These are phyloP conservation scores for Euplagia quadripunctaria DNA, from an alignment of 2,888 invertebrate genomes.

Conservation along the genomic window DNA sequence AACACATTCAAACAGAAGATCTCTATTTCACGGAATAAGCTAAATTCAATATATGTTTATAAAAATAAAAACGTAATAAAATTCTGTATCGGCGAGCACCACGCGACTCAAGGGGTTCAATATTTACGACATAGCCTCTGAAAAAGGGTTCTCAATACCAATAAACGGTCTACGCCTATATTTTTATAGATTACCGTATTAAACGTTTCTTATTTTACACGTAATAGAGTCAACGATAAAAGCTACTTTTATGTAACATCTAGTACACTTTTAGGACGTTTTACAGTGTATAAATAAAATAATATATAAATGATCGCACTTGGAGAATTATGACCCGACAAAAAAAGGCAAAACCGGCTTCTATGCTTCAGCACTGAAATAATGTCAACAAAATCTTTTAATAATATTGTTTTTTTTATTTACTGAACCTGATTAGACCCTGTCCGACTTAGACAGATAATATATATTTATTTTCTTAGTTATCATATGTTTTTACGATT, in stretches of 20 bases:
- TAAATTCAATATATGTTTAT: conserved; percentile 71
- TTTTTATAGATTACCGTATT: conserved; percentile 47
- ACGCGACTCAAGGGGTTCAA: conserved; percentile 63
- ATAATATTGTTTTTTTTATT: neutral
- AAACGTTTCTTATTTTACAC: conserved; percentile 51
- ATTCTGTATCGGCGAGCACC: conserved; percentile 73
- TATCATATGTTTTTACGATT: too few relatives aligned
- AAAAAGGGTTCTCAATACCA: conserved; percentile 60
- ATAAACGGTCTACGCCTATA: conserved; percentile 48
- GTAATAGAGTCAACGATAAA: conserved; percentile 29
- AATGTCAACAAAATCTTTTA: neutral
- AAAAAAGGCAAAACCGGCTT: neutral
- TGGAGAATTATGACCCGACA: neutral
- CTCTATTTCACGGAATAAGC: conserved; percentile 48
- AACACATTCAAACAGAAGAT: conserved; percentile 26
- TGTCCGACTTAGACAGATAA: too few relatives aligned
- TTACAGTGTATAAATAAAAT: neutral
- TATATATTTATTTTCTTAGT: too few relatives aligned
- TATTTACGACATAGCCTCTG: conserved; percentile 70
- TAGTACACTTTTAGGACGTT: neutral
- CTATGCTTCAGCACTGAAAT: neutral
- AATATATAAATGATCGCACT: neutral
- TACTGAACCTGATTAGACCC: too few relatives aligned
- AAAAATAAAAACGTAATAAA: conserved; percentile 78
- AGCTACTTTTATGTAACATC: conserved; percentile 18